phyloP scores from a whole-genome alignment of 1,140 invertebrate species.

The Drosophila sturtevanti region DNA sequence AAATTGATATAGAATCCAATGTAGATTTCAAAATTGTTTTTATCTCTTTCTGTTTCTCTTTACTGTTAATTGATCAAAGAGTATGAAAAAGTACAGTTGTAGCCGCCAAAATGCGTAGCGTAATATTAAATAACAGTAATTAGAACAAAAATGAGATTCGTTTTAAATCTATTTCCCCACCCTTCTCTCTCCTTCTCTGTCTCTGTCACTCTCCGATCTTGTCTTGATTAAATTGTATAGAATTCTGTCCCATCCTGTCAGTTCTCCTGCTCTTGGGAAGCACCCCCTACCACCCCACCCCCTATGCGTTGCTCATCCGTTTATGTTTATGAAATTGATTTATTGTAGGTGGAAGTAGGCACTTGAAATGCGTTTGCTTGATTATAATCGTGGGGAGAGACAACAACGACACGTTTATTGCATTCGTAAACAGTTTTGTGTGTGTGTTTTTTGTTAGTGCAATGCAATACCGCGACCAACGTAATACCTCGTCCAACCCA shows the following conservation, averaged over 20 bases:
- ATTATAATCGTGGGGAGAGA: constrained; percentile 29
- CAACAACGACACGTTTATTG: constrained; percentile 47
- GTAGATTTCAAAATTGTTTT: too few relatives aligned
- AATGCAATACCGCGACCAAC: constrained; percentile 14
- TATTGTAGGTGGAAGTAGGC: constrained; percentile 72
- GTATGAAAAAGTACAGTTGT: too few relatives aligned
- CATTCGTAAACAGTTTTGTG: constrained; percentile 64
- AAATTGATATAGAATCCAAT: too few relatives aligned
- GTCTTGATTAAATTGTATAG: neutral
- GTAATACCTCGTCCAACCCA: constrained; percentile 7
- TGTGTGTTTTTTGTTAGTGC: neutral
- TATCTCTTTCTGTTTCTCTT: too few relatives aligned
- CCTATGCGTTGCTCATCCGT: constrained; percentile 21
- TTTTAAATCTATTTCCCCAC: neutral
- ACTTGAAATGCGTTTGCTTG: constrained; percentile 74
- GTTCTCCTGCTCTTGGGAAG: too few relatives aligned
- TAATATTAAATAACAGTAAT: too few relatives aligned
- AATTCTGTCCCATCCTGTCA: neutral
- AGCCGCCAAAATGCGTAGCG: too few relatives aligned
- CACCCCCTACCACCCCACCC: too few relatives aligned
- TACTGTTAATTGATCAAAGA: too few relatives aligned
- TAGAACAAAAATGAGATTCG: too few relatives aligned
- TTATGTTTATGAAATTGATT: constrained; percentile 57
- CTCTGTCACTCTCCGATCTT: neutral
- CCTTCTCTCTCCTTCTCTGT: neutral